phyloP scores from a whole-genome alignment of 2,888 invertebrate species.

The Apamea monoglypha region DNA sequence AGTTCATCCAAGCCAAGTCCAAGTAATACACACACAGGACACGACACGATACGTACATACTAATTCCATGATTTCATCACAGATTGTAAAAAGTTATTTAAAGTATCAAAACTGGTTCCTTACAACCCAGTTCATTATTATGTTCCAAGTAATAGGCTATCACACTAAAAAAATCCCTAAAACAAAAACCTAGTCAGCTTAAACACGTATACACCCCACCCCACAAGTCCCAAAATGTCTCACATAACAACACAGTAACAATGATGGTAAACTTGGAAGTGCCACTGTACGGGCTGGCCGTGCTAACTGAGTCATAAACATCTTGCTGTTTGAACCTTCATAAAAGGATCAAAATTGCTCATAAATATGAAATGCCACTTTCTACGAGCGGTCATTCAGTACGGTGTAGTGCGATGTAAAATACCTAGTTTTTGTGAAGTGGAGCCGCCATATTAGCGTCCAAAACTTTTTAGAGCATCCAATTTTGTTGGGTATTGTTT shows the following conservation, averaged over 20 bases:
- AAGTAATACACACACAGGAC: no score
- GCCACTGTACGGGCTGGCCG: constrained; percentile 49
- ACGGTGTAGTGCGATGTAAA: constrained; percentile 55
- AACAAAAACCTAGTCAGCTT: constrained; percentile 13
- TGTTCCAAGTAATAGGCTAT: neutral
- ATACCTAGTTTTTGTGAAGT: constrained; percentile 53
- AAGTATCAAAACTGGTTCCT: neutral
- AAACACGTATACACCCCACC: constrained; percentile 38
- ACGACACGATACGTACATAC: neutral
- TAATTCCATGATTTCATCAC: neutral
- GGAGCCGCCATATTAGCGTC: constrained; percentile 35
- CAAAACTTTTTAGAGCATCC: constrained; percentile 46
- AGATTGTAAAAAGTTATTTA: neutral
- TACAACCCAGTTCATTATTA: neutral
- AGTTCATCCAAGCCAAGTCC: neutral
- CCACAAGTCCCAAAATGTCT: constrained; percentile 38
- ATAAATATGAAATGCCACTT: constrained; percentile 76
- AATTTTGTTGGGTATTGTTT: constrained; percentile 49
- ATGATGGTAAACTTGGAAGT: constrained; percentile 51
- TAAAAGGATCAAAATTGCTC: constrained; percentile 76
- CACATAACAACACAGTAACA: constrained; percentile 40
- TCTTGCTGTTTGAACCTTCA: constrained; percentile 66
- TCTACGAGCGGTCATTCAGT: constrained; percentile 47
- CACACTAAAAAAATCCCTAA: constrained; percentile 12
- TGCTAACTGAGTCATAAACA: constrained; percentile 72